These are phyloP conservation scores for Wasmannia auropunctata DNA, from an alignment of 1,140 invertebrate genomes.

Conservation along the genomic window DNA sequence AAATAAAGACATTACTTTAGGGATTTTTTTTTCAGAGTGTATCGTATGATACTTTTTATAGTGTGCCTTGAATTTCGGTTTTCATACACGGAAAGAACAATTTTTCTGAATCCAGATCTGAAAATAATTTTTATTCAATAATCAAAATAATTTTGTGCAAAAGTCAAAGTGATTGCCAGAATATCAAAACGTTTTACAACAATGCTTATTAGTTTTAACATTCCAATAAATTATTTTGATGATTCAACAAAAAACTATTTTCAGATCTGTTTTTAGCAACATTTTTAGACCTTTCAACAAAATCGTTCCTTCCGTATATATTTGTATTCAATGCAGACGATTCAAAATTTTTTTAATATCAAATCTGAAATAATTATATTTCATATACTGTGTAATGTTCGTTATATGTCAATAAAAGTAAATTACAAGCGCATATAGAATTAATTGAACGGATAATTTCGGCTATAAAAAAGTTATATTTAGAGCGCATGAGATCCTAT, in stretches of 20 bases:
- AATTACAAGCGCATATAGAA: background rate
- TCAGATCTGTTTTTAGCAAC: too few relatives aligned
- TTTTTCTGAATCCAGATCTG: too few relatives aligned
- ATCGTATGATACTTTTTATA: background rate
- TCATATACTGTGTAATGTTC: background rate
- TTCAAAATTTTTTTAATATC: background rate
- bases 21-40: background rate
- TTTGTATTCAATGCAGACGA: background rate
- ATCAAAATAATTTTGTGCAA: too few relatives aligned
- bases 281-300: too few relatives aligned
- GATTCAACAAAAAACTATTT: too few relatives aligned
- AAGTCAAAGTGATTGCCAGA: too few relatives aligned
- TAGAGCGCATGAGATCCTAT: background rate
- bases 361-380: background rate
- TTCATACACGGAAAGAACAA: too few relatives aligned
- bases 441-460: background rate
- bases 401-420: background rate
- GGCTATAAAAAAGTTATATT: background rate
- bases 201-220: too few relatives aligned
- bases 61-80: background rate
- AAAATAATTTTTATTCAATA: too few relatives aligned
- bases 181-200: too few relatives aligned
- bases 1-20: background rate
- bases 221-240: too few relatives aligned
- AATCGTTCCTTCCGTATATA: too few relatives aligned